These are phyloP conservation scores for Chiroxiphia lanceolata DNA, from an alignment of 2,797 vertebrate genomes.

Conservation along the genomic window DNA sequence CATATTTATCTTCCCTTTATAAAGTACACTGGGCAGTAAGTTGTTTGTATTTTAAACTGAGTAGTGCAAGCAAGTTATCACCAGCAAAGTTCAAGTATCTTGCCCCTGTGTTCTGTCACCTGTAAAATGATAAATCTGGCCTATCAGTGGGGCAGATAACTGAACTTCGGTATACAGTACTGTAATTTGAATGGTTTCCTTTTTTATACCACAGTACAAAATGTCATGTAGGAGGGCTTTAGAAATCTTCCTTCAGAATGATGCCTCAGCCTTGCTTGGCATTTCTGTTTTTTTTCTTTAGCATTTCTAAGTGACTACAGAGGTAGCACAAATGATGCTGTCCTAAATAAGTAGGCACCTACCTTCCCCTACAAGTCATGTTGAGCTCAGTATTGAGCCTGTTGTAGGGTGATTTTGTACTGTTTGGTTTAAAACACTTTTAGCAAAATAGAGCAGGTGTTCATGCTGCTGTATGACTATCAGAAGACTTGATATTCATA, in stretches of 20 bases:
- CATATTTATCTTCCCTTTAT: rapidly evolving
- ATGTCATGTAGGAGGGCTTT: neutral
- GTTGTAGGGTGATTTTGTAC: neutral
- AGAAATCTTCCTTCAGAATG: neutral
- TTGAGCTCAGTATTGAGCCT: neutral
- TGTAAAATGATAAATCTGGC: neutral
- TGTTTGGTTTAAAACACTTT: neutral
- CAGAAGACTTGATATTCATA: neutral
- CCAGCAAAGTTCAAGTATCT: neutral
- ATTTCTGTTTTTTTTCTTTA: neutral
- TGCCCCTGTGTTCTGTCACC: neutral
- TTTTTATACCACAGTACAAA: neutral
- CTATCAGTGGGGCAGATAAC: neutral
- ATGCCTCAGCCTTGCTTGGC: neutral
- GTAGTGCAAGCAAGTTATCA: neutral
- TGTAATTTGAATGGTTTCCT: neutral
- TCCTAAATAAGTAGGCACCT: neutral
- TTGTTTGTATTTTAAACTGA: neutral
- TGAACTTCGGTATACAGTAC: neutral
- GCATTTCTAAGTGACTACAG: neutral
- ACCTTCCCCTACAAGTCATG: neutral
- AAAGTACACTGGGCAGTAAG: neutral
- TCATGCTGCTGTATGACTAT: neutral
- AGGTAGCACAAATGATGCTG: neutral
- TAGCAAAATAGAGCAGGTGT: neutral